A percentile compares a stretch with the other conserved stretches of the same genome.
phyloP scores from a whole-genome alignment of 2,113 vertebrate genomes.

The Eupsittula cactorum region DNA sequence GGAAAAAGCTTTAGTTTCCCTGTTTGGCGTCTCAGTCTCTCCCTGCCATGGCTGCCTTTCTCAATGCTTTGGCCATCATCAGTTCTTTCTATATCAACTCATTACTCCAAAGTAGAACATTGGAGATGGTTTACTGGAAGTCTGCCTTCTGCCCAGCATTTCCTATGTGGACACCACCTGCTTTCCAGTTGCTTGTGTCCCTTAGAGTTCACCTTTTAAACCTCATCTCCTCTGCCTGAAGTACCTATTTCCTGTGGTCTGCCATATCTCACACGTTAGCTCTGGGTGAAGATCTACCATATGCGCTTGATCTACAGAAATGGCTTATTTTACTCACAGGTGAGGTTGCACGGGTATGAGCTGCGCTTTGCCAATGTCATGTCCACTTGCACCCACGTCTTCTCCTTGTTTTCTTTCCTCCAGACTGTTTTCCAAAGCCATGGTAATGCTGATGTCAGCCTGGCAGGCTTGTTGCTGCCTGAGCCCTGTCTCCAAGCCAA shows the following conservation, averaged over 20 bases:
- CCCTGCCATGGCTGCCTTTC: neutral
- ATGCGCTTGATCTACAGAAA: neutral
- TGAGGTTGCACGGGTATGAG: neutral
- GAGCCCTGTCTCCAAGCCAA: conserved; percentile 38
- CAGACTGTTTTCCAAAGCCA: neutral
- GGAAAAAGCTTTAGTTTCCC: neutral
- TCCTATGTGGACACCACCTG: neutral
- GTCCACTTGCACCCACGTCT: neutral
- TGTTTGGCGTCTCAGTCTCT: neutral
- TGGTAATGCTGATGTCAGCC: conserved; percentile 41
- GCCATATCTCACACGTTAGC: neutral
- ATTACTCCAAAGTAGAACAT: neutral
- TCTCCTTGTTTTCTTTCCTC: conserved; percentile 16
- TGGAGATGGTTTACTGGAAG: neutral
- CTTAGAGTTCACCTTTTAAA: neutral
- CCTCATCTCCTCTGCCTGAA: neutral
- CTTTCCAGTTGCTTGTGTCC: neutral
- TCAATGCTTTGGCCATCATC: neutral
- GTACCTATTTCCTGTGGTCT: neutral
- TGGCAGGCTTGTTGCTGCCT: conserved; percentile 28
- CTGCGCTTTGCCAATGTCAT: neutral
- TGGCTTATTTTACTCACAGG: neutral
- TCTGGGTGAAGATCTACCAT: neutral
- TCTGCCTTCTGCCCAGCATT: neutral
- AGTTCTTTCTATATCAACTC: neutral